Evolutionary conservation across 1,140 invertebrate genomes (phyloP), one percentile per base, ranked within the genome.

Genomic region (Drosophila sechellia): DNA sequence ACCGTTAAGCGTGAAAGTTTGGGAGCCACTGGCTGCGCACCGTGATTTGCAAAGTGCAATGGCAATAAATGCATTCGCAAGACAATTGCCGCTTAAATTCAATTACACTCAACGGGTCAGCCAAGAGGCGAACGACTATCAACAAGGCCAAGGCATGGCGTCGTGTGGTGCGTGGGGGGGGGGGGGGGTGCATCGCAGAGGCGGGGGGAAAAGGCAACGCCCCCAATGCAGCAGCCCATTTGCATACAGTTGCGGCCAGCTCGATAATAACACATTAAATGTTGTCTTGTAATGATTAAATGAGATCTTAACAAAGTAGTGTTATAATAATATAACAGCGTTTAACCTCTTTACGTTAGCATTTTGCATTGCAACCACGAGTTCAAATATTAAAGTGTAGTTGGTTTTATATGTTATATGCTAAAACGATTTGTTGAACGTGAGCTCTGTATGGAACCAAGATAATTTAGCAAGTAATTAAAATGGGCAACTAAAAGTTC

Each of bases 81-180:
- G 78, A 77, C 78, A 81, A 87, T 85, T 81, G 81, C 69, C 56
- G 58, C 56, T 69, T 75, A 75, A 87, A 86, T 86, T 87, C 80
- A 86, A 87, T 87, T 87, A 86, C 55, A 69, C 65, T 86, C 72
- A 81, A 81, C 74, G 69, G 75, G 54, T 63, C 71, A 79, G 48
- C 56, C 57, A 48, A 77, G 75, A 69, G 76, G 76, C 75, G 71
- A 72, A 64, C 49, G 25, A 75, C 49, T 52, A 52, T 52, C 31
- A 70, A 57, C 68, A 70, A 70, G 68, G 68, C 68, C 65, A 70
- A 70, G 68, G 57, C 48, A 11, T 50, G n/a, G 39, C 13, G 27
- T 12, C 45, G 34, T 15, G 52, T 22, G 27, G 68, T 50, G 34
- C 20, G 13, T 8, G 48, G 48, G 20, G 15, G 42, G n/a, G 3